phyloP scores from a whole-genome alignment of 2,797 vertebrate species.

The Tachyglossus aculeatus region DNA sequence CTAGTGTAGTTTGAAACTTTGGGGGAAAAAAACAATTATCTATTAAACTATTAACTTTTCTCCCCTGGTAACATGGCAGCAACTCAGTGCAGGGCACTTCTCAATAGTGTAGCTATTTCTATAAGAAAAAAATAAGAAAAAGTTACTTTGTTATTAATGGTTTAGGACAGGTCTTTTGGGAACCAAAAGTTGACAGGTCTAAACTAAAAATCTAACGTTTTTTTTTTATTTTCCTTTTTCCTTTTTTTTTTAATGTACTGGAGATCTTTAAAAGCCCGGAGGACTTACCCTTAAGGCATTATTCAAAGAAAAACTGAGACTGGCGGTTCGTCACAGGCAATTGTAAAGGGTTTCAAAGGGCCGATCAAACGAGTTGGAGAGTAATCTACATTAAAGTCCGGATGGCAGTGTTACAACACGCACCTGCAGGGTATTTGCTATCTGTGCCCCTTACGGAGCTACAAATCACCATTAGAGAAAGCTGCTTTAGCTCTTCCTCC shows the following conservation, averaged over 20 bases:
- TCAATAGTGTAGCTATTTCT: not conserved
- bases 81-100: not conserved
- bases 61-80: too few relatives aligned
- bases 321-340: slow-evolving; percentile 83
- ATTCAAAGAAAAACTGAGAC: slow-evolving; percentile 74
- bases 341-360: slow-evolving; percentile 82
- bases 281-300: slow-evolving; percentile 77
- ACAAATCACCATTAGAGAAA: slow-evolving; percentile 79
- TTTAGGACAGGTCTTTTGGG: slow-evolving; percentile 56
- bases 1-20: not conserved
- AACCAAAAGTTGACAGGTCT: slow-evolving; percentile 57
- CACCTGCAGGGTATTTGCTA: slow-evolving; percentile 80
- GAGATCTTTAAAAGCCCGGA: slow-evolving; percentile 76
- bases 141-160: slow-evolving; percentile 41
- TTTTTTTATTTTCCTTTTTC: not conserved
- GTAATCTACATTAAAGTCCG: slow-evolving; percentile 81
- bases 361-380: slow-evolving; percentile 80
- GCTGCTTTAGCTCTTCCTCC: slow-evolving; percentile 71
- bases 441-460: slow-evolving; percentile 72
- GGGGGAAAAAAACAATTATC: slow-evolving; percentile 17
- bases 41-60: too few relatives aligned
- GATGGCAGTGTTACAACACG: slow-evolving; percentile 75
- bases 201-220: slow-evolving; percentile 65
- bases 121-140: not conserved
- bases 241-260: slow-evolving; percentile 47